Evolutionary conservation across 1,140 invertebrate species (phyloP).

Genomic region (Daktulosphaira vitifoliae): DNA sequence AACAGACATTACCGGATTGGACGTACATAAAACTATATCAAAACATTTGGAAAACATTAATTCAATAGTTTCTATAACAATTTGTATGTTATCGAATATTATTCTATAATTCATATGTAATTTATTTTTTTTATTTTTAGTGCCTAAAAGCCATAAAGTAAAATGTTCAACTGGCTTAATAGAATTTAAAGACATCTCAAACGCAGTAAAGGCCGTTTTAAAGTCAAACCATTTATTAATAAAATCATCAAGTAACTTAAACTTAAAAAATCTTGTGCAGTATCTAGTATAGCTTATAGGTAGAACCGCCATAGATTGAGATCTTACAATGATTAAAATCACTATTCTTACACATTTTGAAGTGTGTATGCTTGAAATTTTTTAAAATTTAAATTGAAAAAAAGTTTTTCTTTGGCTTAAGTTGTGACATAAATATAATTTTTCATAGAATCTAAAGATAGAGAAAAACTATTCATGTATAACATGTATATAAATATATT

Average conservation of each 20-base stretch:
- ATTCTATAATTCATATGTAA: not conserved
- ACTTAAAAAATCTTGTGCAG: not conserved
- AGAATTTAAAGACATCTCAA: not conserved
- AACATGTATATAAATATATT: too few relatives aligned
- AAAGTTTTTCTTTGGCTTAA: too few relatives aligned
- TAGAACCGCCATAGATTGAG: too few relatives aligned
- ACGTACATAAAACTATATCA: not conserved
- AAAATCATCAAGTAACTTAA: constrained; percentile 3
- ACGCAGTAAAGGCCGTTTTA: not conserved
- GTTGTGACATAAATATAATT: too few relatives aligned
- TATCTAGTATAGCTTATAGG: too few relatives aligned
- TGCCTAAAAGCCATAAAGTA: constrained; percentile 2
- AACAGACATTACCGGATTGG: not conserved
- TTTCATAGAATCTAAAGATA: too few relatives aligned
- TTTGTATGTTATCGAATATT: not conserved
- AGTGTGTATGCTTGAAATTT: too few relatives aligned
- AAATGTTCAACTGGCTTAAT: constrained; percentile 22
- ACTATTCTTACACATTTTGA: too few relatives aligned
- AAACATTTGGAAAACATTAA: not conserved
- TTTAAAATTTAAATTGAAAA: too few relatives aligned
- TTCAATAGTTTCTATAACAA: constrained; percentile 7
- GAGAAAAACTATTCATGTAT: too few relatives aligned
- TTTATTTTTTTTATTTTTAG: not conserved
- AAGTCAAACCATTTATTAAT: not conserved
- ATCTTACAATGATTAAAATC: too few relatives aligned